A percentile compares a stretch with the other conserved stretches of the same genome.
Evolutionary conservation across 2,113 vertebrate genomes (phyloP).

Genomic region (Eulacestoma nigropectus): DNA sequence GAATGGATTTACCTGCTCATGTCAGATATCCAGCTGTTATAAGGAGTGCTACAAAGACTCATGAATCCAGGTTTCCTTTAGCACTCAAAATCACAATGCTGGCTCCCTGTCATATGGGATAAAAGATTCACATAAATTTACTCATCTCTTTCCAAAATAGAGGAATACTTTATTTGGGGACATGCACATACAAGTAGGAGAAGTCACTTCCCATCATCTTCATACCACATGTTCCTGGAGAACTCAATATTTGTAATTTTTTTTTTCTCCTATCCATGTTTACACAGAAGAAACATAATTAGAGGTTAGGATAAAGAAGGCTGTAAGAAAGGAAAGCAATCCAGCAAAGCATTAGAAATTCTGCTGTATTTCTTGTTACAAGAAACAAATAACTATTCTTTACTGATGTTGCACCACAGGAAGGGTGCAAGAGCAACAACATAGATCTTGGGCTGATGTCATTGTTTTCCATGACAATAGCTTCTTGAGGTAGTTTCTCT

Average conservation of each 20-base stretch:
- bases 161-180: neutral
- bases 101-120: neutral
- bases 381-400: neutral
- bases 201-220: neutral
- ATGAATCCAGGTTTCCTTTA: neutral
- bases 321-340: neutral
- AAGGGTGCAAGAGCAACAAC: neutral
- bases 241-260: neutral
- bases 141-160: neutral
- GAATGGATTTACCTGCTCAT: neutral
- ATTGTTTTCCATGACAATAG: slow-evolving; percentile 8
- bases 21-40: neutral
- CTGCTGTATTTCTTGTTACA: neutral
- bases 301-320: neutral
- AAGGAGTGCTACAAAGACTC: neutral
- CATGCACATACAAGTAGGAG: neutral
- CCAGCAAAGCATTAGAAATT: neutral
- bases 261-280: neutral
- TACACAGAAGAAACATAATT: slow-evolving; percentile 6
- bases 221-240: neutral
- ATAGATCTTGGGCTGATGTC: neutral
- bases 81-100: neutral
- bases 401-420: neutral
- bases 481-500: slow-evolving; percentile 26
- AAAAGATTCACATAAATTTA: neutral